Evolutionary conservation across 2,888 invertebrate species (phyloP).

Genomic region (Sinohyriopsis cumingii): DNA sequence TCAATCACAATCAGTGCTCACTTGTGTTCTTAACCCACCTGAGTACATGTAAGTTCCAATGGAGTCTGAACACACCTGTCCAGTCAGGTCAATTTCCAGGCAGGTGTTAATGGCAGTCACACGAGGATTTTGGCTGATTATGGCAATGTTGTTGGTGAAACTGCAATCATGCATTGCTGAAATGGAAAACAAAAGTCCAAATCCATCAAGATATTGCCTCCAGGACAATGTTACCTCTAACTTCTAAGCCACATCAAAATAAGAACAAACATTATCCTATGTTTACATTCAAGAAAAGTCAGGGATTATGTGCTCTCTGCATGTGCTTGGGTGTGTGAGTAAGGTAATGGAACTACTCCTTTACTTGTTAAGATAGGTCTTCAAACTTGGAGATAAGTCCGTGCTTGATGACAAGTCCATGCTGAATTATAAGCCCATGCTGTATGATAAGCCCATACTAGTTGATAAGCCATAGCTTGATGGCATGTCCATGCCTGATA

Average conservation of each 20-base stretch:
- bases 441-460: too few species aligned
- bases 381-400: too few species aligned
- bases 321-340: too few species aligned
- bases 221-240: neutral
- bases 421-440: too few species aligned
- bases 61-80: constrained; percentile 94
- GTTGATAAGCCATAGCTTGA: too few species aligned
- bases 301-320: too few species aligned
- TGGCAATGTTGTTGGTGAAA: constrained; percentile 88
- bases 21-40: constrained; percentile 69
- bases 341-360: too few species aligned
- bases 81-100: constrained; percentile 94
- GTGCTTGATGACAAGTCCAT: too few species aligned
- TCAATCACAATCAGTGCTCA: neutral
- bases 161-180: constrained; percentile 90
- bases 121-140: constrained; percentile 87
- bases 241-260: neutral
- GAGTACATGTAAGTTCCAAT: constrained; percentile 85
- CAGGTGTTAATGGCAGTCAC: constrained; percentile 98
- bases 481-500: too few species aligned
- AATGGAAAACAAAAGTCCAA: constrained; percentile 23
- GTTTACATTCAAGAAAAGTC: too few species aligned
- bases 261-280: too few species aligned
- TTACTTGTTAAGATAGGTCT: too few species aligned
- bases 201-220: neutral